Conservation (phyloP, 2,888 invertebrate species). For the Sicus ferrugineus region DNA sequence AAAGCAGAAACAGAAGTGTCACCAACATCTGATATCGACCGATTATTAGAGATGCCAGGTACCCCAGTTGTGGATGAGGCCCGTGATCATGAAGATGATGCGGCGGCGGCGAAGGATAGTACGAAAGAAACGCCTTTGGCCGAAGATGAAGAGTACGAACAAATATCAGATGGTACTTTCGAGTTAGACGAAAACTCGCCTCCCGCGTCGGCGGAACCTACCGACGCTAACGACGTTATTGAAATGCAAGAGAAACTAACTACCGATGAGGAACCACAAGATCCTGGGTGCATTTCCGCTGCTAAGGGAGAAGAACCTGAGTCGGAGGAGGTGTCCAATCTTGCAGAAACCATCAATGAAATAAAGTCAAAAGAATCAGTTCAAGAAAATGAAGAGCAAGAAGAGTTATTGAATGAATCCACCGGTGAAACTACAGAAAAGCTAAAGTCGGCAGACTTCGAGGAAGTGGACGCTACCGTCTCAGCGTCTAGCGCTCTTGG, state of each 20-base stretch:
- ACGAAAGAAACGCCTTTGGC: conserved; percentile 33
- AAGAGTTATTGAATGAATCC: conserved; percentile 42
- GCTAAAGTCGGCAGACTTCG: conserved; percentile 45
- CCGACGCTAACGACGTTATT: conserved; percentile 26
- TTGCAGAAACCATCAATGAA: background rate
- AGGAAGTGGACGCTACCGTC: conserved; percentile 50
- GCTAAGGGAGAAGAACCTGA: background rate
- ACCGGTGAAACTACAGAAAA: conserved; percentile 42
- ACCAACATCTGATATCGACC: conserved; percentile 19
- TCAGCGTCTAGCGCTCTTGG: conserved; percentile 46
- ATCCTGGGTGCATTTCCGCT: background rate
- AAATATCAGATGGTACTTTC: conserved; percentile 56
- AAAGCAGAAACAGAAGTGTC: conserved; percentile 45
- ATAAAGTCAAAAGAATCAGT: conserved; percentile 43
- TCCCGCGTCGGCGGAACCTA: conserved; percentile 42
- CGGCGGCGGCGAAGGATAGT: conserved; percentile 29
- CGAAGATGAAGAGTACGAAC: conserved; percentile 54
- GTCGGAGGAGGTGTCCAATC: background rate
- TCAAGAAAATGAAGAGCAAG: conserved; percentile 46
- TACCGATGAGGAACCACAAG: conserved; percentile 27
- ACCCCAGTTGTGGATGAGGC: conserved; percentile 52
- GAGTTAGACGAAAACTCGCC: conserved; percentile 54
- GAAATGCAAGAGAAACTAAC: conserved; percentile 20
- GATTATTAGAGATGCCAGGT: conserved; percentile 7
- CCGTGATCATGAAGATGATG: conserved; percentile 38